Evolutionary conservation across 2,888 invertebrate genomes (phyloP).

Genomic region (Tenthredo livida): DNA sequence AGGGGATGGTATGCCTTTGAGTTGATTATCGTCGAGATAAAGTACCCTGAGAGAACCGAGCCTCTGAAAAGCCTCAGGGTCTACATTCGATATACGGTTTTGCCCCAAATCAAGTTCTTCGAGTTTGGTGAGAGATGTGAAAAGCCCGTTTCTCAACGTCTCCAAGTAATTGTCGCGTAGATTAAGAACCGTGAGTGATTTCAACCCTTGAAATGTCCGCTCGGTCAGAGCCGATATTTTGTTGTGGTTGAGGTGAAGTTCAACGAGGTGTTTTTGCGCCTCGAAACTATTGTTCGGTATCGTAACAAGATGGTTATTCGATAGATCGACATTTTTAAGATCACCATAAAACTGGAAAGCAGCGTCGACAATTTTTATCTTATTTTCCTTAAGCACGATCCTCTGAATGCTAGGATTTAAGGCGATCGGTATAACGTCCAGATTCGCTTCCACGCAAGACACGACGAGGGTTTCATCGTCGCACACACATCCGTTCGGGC

Average conservation of each 20-base stretch:
- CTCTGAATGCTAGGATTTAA: slow-evolving; percentile 94
- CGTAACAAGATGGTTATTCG: slow-evolving; percentile 90
- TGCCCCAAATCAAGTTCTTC: slow-evolving; percentile 93
- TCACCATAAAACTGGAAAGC: slow-evolving; percentile 94
- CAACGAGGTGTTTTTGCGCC: slow-evolving; percentile 90
- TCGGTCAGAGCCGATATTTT: slow-evolving; percentile 90
- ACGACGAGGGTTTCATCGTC: slow-evolving; percentile 94
- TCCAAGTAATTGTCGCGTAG: slow-evolving; percentile 90
- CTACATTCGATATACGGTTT: slow-evolving; percentile 90
- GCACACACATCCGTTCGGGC: slow-evolving; percentile 93
- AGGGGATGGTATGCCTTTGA: slow-evolving; percentile 87
- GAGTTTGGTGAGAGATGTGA: slow-evolving; percentile 86
- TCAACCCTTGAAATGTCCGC: slow-evolving; percentile 89
- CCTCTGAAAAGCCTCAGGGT: slow-evolving; percentile 88
- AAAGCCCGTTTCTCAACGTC: slow-evolving; percentile 87
- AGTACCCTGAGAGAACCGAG: slow-evolving; percentile 88
- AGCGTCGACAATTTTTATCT: slow-evolving; percentile 91
- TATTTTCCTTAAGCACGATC: slow-evolving; percentile 90
- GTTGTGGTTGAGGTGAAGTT: slow-evolving; percentile 91
- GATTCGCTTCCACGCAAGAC: slow-evolving; percentile 90
- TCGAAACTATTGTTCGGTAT: slow-evolving; percentile 90
- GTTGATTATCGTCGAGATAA: slow-evolving; percentile 91
- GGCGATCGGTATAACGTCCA: slow-evolving; percentile 94
- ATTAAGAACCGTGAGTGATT: slow-evolving; percentile 89
- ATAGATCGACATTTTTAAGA: slow-evolving; percentile 91